Percentiles rank a stretch among this genome's conserved stretches.
These are phyloP conservation scores for Tipula vernalis DNA, from an alignment of 2,888 invertebrate genomes.

Conservation along the genomic window DNA sequence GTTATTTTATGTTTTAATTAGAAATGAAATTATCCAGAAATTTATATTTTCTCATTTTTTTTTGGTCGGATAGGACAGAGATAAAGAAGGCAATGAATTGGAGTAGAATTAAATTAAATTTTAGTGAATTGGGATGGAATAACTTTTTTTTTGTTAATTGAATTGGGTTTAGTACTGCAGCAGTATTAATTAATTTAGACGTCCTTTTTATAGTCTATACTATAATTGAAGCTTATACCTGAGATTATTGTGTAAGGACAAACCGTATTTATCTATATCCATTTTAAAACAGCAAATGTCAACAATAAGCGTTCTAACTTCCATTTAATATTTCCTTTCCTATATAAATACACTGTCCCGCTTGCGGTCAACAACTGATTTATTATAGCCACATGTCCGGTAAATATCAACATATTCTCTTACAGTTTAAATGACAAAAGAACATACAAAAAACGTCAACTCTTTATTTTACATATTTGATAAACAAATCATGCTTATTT, in stretches of 20 bases:
- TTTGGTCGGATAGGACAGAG: not conserved
- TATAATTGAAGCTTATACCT: not conserved
- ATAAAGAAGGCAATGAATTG: not conserved
- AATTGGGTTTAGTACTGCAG: not conserved
- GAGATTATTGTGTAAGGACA: not conserved
- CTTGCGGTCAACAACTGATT: not conserved
- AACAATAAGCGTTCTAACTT: not conserved
- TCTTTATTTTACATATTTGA: not conserved
- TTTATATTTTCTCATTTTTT: not conserved
- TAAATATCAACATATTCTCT: not conserved
- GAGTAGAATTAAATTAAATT: slow-evolving; percentile 4
- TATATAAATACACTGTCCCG: not conserved
- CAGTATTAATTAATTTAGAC: not conserved
- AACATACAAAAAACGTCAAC: not conserved
- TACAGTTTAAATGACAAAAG: not conserved
- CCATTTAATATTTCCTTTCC: not conserved
- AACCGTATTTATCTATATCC: not conserved
- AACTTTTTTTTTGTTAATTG: not conserved
- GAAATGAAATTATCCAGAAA: slow-evolving; percentile 4
- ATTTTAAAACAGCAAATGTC: not conserved
- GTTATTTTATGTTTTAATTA: slow-evolving; percentile 4
- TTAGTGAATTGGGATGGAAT: slow-evolving; percentile 4
- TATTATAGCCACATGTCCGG: not conserved
- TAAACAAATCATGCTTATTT: not conserved
- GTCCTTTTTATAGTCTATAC: not conserved